Percentiles rank a stretch among this genome's conserved stretches.
Conservation (phyloP, 1,140 invertebrate species). For the Latrodectus geometricus region DNA sequence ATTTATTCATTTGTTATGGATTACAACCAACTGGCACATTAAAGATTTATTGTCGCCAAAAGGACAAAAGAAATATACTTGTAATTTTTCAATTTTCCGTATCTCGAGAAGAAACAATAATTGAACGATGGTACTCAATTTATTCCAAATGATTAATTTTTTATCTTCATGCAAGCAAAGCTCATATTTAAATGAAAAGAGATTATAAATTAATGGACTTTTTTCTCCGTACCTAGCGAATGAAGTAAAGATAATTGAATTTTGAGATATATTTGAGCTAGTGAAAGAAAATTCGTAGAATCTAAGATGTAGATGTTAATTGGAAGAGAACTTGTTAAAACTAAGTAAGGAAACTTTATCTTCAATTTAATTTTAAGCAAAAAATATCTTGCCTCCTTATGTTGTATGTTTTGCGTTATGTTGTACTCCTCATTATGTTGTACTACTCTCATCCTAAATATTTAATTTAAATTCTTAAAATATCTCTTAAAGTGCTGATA, state of each 20-base stretch:
- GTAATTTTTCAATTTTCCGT: conserved; percentile 2
- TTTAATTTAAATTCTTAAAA: too few species aligned
- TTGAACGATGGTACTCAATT: conserved; percentile 15
- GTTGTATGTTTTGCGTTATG: too few species aligned
- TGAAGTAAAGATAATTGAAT: conserved; percentile 14
- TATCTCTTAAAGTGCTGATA: too few species aligned
- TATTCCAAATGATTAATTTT: background rate
- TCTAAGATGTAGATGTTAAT: too few species aligned
- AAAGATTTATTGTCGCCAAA: conserved; percentile 25
- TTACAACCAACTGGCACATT: background rate
- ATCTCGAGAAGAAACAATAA: background rate
- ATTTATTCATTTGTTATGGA: conserved; percentile 8
- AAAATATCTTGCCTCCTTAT: too few species aligned
- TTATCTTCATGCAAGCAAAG: background rate
- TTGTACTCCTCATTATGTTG: too few species aligned
- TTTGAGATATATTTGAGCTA: background rate
- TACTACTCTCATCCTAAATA: too few species aligned
- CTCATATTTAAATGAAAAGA: conserved; percentile 20
- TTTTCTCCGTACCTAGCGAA: background rate
- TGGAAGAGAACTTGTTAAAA: too few species aligned
- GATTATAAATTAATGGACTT: conserved; percentile 30
- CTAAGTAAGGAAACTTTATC: too few species aligned
- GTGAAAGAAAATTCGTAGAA: background rate
- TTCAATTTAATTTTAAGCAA: too few species aligned
- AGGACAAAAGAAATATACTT: background rate